A percentile compares a stretch with the other conserved stretches of the same genome.
phyloP scores from a whole-genome alignment of 2,797 vertebrate species.

The Silurus aristotelis region DNA sequence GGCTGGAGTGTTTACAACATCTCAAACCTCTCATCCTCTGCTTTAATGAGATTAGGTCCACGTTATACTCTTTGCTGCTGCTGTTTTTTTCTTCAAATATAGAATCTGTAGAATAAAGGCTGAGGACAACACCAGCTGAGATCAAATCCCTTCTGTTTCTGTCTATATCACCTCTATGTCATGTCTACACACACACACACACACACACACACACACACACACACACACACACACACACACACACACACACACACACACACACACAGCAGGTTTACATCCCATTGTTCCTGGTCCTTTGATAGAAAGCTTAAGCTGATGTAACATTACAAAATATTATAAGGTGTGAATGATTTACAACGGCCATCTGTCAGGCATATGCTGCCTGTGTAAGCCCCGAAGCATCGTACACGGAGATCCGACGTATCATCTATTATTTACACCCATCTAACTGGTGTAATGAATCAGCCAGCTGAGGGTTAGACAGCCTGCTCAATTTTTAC shows the following conservation, averaged over 20 bases:
- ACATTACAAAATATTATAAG: conserved; percentile 55
- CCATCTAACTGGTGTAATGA: conserved; percentile 40
- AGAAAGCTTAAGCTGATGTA: conserved; percentile 52
- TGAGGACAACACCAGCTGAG: background rate
- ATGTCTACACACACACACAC: background rate
- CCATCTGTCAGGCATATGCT: conserved; percentile 55
- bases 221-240: background rate
- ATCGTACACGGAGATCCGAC: conserved; percentile 40
- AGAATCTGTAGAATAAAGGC: background rate
- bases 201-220: background rate
- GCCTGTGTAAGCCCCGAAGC: conserved; percentile 38
- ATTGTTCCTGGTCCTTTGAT: conserved; percentile 50
- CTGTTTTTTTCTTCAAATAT: conserved; percentile 46
- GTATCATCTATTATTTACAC: conserved; percentile 56
- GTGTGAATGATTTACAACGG: conserved; percentile 55
- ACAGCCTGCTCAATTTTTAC: conserved; percentile 20
- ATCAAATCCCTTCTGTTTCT: conserved; percentile 7
- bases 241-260: background rate
- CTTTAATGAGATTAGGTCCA: conserved; percentile 63
- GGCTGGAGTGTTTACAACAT: conserved; percentile 54
- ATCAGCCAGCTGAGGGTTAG: conserved; percentile 30
- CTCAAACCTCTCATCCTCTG: conserved; percentile 51
- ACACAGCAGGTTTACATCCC: conserved; percentile 10
- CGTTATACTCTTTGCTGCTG: conserved; percentile 48
- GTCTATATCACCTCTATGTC: conserved; percentile 12